phyloP scores from a whole-genome alignment of 1,140 invertebrate genomes.

The Scaptomyza pallida region DNA sequence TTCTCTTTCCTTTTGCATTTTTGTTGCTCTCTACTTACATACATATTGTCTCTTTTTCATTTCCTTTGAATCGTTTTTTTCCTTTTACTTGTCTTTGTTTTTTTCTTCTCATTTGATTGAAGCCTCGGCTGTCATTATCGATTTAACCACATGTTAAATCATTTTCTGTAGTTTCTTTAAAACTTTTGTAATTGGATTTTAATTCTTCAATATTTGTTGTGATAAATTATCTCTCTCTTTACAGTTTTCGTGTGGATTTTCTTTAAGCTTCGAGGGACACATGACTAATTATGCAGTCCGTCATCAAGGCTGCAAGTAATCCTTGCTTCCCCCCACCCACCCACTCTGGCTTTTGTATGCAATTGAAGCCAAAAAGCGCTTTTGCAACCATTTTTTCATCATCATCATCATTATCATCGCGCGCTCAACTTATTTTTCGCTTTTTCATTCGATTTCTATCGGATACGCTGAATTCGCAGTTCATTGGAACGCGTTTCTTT shows the following conservation, averaged over 20 bases:
- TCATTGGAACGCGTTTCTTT: conserved; percentile 67
- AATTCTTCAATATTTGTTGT: not conserved
- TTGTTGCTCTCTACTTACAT: conserved; percentile 11
- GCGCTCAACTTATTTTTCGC: conserved; percentile 17
- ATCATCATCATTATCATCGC: conserved; percentile 19
- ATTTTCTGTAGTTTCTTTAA: not conserved
- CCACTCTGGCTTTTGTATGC: not conserved
- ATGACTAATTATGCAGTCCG: too few species aligned
- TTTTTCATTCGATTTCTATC: conserved; percentile 25
- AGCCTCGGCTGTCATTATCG: conserved; percentile 1
- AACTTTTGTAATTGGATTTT: not conserved
- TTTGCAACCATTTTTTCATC: conserved; percentile 6
- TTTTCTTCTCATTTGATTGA: not conserved
- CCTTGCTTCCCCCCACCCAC: too few species aligned
- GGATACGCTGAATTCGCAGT: conserved; percentile 49
- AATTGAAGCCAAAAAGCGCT: not conserved
- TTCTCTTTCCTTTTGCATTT: conserved; percentile 7
- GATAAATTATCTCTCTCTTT: too few species aligned
- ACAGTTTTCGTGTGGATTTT: not conserved
- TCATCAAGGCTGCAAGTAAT: not conserved
- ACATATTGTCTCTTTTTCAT: conserved; percentile 22
- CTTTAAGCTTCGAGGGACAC: not conserved
- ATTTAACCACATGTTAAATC: not conserved
- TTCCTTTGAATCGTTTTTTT: conserved; percentile 4
- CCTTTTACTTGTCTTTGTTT: not conserved